Conservation (phyloP, 2,888 invertebrate species). For the Marronus borbonicus region DNA sequence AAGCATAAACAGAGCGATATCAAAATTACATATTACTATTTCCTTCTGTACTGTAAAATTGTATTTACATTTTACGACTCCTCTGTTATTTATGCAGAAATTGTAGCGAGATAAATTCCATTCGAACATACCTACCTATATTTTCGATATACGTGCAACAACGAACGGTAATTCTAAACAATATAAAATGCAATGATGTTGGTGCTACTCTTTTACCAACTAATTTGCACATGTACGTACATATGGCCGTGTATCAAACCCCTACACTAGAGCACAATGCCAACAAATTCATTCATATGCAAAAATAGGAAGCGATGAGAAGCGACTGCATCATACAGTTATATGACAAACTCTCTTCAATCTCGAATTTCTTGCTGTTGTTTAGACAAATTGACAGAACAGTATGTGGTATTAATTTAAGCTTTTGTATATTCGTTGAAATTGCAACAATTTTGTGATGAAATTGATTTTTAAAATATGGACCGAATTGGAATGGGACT, state of each 20-base stretch:
- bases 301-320: conserved; percentile 18
- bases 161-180: conserved; percentile 12
- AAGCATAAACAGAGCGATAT: too few species aligned
- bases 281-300: conserved; percentile 14
- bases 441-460: too few species aligned
- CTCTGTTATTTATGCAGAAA: conserved; percentile 1
- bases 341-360: neutral
- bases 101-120: neutral
- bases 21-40: too few species aligned
- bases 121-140: neutral
- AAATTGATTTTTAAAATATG: too few species aligned
- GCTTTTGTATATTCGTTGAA: neutral
- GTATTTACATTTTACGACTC: neutral
- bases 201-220: conserved; percentile 30
- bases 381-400: conserved; percentile 1
- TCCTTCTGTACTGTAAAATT: too few species aligned
- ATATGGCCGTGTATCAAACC: conserved; percentile 4
- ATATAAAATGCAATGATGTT: conserved; percentile 8
- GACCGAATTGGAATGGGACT: too few species aligned
- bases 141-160: neutral
- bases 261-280: neutral
- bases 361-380: conserved; percentile 11
- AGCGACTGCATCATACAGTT: neutral
- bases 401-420: neutral
- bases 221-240: conserved; percentile 44